phyloP scores from a whole-genome alignment of 1,140 invertebrate genomes.

The Pseudobourletiella spinata region DNA sequence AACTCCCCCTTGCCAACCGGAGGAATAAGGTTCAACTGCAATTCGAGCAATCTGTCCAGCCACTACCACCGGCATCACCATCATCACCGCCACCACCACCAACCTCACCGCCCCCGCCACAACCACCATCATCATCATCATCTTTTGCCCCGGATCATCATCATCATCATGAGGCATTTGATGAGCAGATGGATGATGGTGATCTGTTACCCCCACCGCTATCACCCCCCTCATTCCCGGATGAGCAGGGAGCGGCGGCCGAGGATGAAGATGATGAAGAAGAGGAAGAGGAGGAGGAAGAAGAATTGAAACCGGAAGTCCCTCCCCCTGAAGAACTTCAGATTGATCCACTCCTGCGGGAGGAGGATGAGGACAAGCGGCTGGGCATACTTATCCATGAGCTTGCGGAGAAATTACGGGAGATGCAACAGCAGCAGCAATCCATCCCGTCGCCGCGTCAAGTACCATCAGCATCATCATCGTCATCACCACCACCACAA shows the following conservation, averaged over 20 bases:
- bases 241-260: too few species aligned
- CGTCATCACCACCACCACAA: not conserved
- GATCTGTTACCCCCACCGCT: not conserved
- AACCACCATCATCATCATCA: too few species aligned
- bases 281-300: too few species aligned
- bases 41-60: too few species aligned
- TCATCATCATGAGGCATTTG: too few species aligned
- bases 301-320: not conserved
- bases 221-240: not conserved
- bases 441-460: not conserved
- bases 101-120: too few species aligned
- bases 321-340: not conserved
- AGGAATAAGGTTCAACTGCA: too few species aligned
- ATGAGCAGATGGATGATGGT: too few species aligned
- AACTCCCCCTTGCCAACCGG: too few species aligned
- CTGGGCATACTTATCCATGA: constrained; percentile 20
- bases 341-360: constrained; percentile 28
- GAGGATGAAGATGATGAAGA: constrained; percentile 1
- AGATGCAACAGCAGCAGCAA: not conserved
- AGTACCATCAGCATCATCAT: not conserved
- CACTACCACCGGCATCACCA: too few species aligned
- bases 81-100: too few species aligned
- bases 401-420: constrained; percentile 11
- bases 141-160: too few species aligned
- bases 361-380: constrained; percentile 18